phyloP scores from a whole-genome alignment of 1,140 invertebrate species.

The Drosophila kurseongensis region DNA sequence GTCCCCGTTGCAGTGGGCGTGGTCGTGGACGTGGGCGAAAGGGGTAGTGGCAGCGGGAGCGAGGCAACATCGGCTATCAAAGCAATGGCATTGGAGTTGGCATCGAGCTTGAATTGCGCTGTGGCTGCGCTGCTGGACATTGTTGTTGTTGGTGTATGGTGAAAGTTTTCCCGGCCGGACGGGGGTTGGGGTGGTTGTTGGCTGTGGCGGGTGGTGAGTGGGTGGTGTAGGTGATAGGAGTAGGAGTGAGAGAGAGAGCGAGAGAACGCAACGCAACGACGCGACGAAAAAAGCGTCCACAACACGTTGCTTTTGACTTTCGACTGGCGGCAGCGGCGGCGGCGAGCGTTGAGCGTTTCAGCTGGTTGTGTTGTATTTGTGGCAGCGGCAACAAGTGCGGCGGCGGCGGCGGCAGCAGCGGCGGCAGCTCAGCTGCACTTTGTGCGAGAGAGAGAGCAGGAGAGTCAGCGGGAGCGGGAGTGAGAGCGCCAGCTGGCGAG shows the following conservation, averaged over 20 bases:
- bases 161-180: constrained; percentile 61
- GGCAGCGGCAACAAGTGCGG: constrained; percentile 66
- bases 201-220: constrained; percentile 28
- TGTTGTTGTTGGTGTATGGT: constrained; percentile 40
- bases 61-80: constrained; percentile 64
- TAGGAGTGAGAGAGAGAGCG: constrained; percentile 32
- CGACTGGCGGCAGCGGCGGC: constrained; percentile 76
- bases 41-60: constrained; percentile 45
- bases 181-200: constrained; percentile 15
- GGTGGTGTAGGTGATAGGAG: constrained; percentile 20
- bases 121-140: constrained; percentile 74
- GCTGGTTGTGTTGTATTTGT: constrained; percentile 35
- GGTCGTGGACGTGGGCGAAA: constrained; percentile 20
- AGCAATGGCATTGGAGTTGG: constrained; percentile 71
- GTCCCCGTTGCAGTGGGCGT: constrained; percentile 22
- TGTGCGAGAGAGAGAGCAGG: constrained; percentile 65
- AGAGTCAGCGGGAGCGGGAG: constrained; percentile 13
- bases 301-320: constrained; percentile 83
- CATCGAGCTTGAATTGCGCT: constrained; percentile 71
- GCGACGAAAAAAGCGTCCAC: constrained; percentile 82
- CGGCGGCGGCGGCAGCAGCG: constrained; percentile 56
- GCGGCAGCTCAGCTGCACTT: constrained; percentile 76
- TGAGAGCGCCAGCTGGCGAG: constrained; percentile 36
- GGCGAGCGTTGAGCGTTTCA: constrained; percentile 60
- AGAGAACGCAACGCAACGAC: constrained; percentile 72